Percentiles rank a stretch among this genome's conserved stretches.
These are phyloP conservation scores for Drosophila melanogaster DNA, from an alignment of 1,140 invertebrate species.

Conservation along the genomic window DNA sequence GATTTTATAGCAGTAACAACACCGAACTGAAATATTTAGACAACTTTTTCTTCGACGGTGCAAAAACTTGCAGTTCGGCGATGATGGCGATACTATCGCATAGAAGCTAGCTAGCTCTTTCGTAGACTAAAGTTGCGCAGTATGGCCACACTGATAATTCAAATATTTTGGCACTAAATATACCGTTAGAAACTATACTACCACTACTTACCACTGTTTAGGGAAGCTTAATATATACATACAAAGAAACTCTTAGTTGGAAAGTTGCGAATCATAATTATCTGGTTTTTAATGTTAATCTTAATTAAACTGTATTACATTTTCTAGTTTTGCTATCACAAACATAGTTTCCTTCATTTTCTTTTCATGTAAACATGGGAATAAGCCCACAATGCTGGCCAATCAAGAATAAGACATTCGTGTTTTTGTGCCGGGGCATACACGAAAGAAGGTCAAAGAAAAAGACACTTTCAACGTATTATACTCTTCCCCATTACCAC, in stretches of 20 bases:
- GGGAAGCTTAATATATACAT: too few relatives aligned
- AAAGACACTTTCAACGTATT: too few relatives aligned
- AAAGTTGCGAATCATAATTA: too few relatives aligned
- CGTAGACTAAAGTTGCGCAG: background rate
- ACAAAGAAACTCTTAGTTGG: too few relatives aligned
- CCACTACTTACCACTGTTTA: too few relatives aligned
- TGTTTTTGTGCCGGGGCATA: background rate
- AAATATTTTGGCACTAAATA: background rate
- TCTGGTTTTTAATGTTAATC: too few relatives aligned
- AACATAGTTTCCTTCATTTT: background rate
- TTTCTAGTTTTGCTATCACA: background rate
- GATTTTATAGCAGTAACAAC: background rate
- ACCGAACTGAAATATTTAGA: background rate
- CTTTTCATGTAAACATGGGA: background rate
- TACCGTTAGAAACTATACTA: too few relatives aligned
- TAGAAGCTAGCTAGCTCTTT: background rate
- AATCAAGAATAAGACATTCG: background rate
- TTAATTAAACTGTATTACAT: background rate
- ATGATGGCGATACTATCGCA: slow-evolving; percentile 8
- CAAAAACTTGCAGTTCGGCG: slow-evolving; percentile 8
- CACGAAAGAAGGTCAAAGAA: background rate
- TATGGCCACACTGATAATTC: slow-evolving; percentile 3
- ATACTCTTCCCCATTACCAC: background rate
- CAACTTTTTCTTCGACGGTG: slow-evolving; percentile 15
- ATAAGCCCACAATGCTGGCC: background rate